phyloP scores from a whole-genome alignment of 2,797 vertebrate genomes.

The Mastacembelus armatus region DNA sequence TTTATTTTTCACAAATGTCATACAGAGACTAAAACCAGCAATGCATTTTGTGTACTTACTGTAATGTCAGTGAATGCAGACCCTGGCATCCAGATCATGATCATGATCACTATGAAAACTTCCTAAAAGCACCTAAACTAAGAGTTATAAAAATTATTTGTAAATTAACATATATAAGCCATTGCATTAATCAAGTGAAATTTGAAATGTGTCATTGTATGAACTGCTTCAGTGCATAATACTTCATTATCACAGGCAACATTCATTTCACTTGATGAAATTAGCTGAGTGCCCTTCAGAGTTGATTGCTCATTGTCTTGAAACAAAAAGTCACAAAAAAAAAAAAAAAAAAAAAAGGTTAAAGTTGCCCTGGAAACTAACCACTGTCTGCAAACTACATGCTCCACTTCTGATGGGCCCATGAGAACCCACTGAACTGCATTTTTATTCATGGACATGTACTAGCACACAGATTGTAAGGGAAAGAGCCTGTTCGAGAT shows the following conservation, averaged over 20 bases:
- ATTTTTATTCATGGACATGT: slow-evolving; percentile 52
- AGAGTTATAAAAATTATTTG: slow-evolving; percentile 3
- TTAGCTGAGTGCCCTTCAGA: slow-evolving; percentile 31
- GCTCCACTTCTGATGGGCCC: slow-evolving; percentile 19
- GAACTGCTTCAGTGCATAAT: not conserved
- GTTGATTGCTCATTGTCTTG: slow-evolving; percentile 45
- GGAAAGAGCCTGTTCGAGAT: slow-evolving; percentile 25
- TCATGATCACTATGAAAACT: not conserved
- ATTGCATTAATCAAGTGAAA: slow-evolving; percentile 21
- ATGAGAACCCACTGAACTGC: not conserved
- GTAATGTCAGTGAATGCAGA: no score
- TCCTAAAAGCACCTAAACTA: not conserved
- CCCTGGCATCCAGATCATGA: no score
- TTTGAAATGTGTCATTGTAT: slow-evolving; percentile 5
- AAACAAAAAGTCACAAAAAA: slow-evolving; percentile 22
- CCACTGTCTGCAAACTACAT: slow-evolving; percentile 6
- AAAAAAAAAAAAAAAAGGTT: not conserved
- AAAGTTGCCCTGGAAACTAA: slow-evolving; percentile 48
- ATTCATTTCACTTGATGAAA: slow-evolving; percentile 30
- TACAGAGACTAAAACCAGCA: no score
- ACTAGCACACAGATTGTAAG: slow-evolving; percentile 1
- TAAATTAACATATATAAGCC: not conserved
- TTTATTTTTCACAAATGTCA: no score
- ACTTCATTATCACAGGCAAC: not conserved
- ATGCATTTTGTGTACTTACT: no score